Conservation (phyloP, 2,113 vertebrate genomes). For the Spilogale gracilis region DNA sequence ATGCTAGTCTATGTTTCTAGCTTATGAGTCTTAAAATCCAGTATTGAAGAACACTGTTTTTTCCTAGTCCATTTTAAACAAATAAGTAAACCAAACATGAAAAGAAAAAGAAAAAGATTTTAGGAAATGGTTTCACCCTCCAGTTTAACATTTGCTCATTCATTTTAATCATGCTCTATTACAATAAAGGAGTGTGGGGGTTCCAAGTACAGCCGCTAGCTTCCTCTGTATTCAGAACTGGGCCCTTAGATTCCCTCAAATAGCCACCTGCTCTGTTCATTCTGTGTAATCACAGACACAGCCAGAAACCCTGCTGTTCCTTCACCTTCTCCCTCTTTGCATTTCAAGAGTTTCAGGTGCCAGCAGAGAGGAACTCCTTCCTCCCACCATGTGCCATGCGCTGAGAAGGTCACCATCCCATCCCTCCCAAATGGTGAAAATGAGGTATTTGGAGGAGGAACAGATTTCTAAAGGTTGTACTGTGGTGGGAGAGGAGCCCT, state of each 20-base stretch:
- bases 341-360: conserved; percentile 64
- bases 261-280: conserved; percentile 20
- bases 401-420: conserved; percentile 63
- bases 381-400: conserved; percentile 35
- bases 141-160: conserved; percentile 46
- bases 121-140: background rate
- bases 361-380: background rate
- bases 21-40: background rate
- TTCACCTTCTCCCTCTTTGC: conserved; percentile 49
- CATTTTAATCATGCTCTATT: conserved; percentile 56
- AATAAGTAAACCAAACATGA: background rate
- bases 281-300: conserved; percentile 6
- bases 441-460: background rate
- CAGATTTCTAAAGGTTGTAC: conserved; percentile 33
- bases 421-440: background rate
- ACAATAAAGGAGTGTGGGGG: background rate
- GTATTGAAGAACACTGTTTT: background rate
- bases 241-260: background rate
- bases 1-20: background rate
- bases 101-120: background rate
- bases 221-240: background rate
- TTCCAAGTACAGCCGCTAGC: background rate
- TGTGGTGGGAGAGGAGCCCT: background rate
- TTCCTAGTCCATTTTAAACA: background rate
- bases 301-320: conserved; percentile 60